These are phyloP conservation scores for Paraplagusia blochii DNA, from an alignment of 2,113 vertebrate species.

Conservation along the genomic window DNA sequence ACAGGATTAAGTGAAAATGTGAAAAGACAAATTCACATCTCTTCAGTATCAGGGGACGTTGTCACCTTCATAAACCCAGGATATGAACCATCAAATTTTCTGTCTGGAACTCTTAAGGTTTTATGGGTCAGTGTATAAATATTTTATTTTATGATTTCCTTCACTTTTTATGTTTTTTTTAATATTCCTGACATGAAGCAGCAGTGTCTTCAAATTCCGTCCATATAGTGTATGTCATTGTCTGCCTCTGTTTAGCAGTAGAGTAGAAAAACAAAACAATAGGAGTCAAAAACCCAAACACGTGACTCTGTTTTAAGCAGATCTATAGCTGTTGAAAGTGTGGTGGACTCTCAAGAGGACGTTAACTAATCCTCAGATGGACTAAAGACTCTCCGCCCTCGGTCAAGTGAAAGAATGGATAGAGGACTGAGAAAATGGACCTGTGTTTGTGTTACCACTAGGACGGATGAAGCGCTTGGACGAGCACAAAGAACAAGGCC, in stretches of 20 bases:
- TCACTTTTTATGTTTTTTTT: no score
- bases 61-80: no score
- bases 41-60: no score
- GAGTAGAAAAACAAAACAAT: constrained; percentile 32
- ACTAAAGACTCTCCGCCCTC: constrained; percentile 31
- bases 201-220: no score
- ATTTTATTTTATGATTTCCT: no score
- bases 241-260: constrained; percentile 54
- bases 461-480: constrained; percentile 18
- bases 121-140: no score
- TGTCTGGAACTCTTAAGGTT: no score
- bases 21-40: no score
- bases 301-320: constrained; percentile 50
- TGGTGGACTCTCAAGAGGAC: constrained; percentile 45
- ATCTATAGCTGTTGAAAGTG: constrained; percentile 34
- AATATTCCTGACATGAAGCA: no score
- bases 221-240: constrained; percentile 7
- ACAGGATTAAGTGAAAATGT: no score
- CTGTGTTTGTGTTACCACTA: constrained; percentile 26
- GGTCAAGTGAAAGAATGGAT: constrained; percentile 6
- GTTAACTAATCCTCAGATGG: constrained; percentile 58
- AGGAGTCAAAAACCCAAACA: neutral
- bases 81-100: no score
- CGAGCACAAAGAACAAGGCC: constrained; percentile 29
- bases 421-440: constrained; percentile 25